Conservation (phyloP, 2,888 invertebrate species). For the Phengaris arion region DNA sequence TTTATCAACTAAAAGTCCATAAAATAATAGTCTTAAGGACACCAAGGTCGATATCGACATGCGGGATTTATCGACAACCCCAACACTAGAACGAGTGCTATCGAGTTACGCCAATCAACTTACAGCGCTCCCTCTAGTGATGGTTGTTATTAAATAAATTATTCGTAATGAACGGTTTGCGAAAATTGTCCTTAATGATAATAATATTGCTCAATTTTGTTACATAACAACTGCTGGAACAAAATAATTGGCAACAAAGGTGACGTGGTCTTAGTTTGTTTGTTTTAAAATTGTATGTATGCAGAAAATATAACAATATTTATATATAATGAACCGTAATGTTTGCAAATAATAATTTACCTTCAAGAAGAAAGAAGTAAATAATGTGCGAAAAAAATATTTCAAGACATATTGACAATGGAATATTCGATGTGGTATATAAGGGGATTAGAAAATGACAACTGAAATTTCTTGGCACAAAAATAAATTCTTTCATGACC, state of each 20-base stretch:
- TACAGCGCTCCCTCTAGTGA: slow-evolving; percentile 64
- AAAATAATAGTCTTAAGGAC: slow-evolving; percentile 18
- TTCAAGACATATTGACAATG: no score
- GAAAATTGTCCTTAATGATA: slow-evolving; percentile 10
- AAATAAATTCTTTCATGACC: slow-evolving; percentile 26
- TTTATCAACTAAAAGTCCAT: no score
- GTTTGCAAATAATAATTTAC: no score
- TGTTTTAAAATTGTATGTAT: neutral
- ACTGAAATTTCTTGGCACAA: neutral
- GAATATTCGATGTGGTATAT: no score
- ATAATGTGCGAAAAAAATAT: no score
- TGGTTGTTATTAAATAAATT: slow-evolving; percentile 51
- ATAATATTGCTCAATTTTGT: slow-evolving; percentile 18
- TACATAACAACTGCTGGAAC: neutral
- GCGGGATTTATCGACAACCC: slow-evolving; percentile 62
- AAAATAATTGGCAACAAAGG: slow-evolving; percentile 11
- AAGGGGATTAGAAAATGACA: neutral
- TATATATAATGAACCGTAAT: no score
- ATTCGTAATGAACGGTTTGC: slow-evolving; percentile 15
- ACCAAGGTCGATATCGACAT: slow-evolving; percentile 47
- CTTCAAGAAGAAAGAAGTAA: no score
- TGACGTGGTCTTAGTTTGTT: neutral
- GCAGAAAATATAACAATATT: neutral
- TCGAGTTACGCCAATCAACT: slow-evolving; percentile 78
- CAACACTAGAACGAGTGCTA: slow-evolving; percentile 70